These are phyloP conservation scores for Drepana arcuata DNA, from an alignment of 1,140 invertebrate genomes.

Conservation along the genomic window DNA sequence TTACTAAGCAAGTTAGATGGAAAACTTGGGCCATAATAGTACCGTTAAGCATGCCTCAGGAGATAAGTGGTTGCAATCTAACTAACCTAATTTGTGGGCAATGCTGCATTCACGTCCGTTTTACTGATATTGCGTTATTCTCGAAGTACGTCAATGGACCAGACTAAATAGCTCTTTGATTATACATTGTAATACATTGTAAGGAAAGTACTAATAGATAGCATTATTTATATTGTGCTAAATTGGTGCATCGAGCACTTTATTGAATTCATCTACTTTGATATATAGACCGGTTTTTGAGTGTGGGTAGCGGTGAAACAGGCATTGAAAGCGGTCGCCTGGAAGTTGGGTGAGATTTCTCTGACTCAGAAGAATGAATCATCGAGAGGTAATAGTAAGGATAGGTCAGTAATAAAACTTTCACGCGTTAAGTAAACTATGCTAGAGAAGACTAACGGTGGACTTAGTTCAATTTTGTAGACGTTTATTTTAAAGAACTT, in stretches of 20 bases:
- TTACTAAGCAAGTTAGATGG: too few species aligned
- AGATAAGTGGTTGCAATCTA: slow-evolving; percentile 47
- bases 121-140: slow-evolving; percentile 34
- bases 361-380: slow-evolving; percentile 39
- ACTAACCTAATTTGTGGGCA: slow-evolving; percentile 47
- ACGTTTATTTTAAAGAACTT: too few species aligned
- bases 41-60: slow-evolving; percentile 22
- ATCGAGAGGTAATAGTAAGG: slow-evolving; percentile 19
- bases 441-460: too few species aligned
- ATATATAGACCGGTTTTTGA: slow-evolving; percentile 35
- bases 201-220: too few species aligned
- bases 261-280: too few species aligned
- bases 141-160: slow-evolving; percentile 26
- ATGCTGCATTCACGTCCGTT: slow-evolving; percentile 35
- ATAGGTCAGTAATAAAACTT: slow-evolving; percentile 17
- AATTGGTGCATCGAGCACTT: too few species aligned
- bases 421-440: slow-evolving; percentile 7
- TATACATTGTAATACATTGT: too few species aligned
- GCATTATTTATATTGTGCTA: too few species aligned
- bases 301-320: slow-evolving; percentile 27
- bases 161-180: too few species aligned
- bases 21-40: too few species aligned
- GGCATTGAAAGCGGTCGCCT: slow-evolving; percentile 18
- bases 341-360: slow-evolving; percentile 34
- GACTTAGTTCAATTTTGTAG: not conserved